phyloP scores from a whole-genome alignment of 2,113 vertebrate species.

The Pyxicephalus adspersus region DNA sequence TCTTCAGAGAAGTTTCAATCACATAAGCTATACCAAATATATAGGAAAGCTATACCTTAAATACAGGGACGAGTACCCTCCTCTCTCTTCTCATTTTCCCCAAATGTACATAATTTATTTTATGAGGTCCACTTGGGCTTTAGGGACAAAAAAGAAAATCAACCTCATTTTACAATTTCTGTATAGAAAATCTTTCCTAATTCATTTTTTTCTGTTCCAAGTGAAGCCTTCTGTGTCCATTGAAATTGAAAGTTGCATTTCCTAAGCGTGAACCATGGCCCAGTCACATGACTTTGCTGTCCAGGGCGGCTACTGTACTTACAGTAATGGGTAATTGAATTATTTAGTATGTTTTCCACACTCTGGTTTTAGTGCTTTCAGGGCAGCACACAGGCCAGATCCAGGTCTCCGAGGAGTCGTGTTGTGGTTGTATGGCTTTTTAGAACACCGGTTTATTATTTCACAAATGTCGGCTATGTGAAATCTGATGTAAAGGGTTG shows the following conservation, averaged over 20 bases:
- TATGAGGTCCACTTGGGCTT: too few relatives aligned
- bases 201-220: too few relatives aligned
- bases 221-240: background rate
- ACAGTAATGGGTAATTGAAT: conserved; percentile 64
- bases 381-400: background rate
- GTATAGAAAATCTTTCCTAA: too few relatives aligned
- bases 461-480: background rate
- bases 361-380: conserved; percentile 43
- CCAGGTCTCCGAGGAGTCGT: background rate
- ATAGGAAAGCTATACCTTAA: too few relatives aligned
- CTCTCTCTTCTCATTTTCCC: too few relatives aligned
- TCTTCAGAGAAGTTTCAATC: too few relatives aligned
- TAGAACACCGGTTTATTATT: conserved; percentile 15
- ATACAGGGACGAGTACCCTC: too few relatives aligned
- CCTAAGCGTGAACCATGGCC: conserved; percentile 54
- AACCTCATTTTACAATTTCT: too few relatives aligned
- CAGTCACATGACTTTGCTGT: conserved; percentile 53
- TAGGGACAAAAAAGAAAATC: too few relatives aligned
- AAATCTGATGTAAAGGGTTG: background rate
- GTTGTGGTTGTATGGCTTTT: conserved; percentile 22
- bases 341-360: conserved; percentile 65
- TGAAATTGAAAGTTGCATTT: background rate
- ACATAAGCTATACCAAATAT: too few relatives aligned
- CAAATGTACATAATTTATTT: too few relatives aligned
- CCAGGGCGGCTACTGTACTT: conserved; percentile 51